Conservation (phyloP, 2,888 invertebrate species). For the Drosophila infuscata region DNA sequence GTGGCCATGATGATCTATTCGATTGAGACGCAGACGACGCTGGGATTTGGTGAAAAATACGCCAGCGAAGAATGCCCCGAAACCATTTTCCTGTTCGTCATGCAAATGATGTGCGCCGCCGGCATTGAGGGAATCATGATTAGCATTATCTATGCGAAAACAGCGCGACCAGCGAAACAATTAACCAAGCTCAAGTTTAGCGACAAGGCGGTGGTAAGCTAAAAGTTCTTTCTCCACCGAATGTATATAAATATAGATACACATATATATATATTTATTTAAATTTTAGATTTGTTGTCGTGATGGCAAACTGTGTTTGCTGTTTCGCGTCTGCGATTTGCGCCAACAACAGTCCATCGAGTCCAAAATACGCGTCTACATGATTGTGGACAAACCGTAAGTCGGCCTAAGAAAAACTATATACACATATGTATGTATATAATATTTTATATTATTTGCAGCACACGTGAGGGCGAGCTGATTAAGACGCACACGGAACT, state of each 20-base stretch:
- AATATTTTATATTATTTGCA: slow-evolving; percentile 29
- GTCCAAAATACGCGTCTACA: slow-evolving; percentile 89
- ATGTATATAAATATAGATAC: background rate
- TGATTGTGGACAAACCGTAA: slow-evolving; percentile 83
- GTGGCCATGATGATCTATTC: slow-evolving; percentile 92
- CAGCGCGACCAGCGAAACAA: slow-evolving; percentile 91
- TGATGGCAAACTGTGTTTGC: slow-evolving; percentile 91
- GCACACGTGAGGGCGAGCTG: slow-evolving; percentile 89
- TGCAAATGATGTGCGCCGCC: slow-evolving; percentile 91
- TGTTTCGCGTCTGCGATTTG: slow-evolving; percentile 93
- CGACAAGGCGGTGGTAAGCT: slow-evolving; percentile 88
- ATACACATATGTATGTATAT: background rate
- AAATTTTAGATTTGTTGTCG: slow-evolving; percentile 89
- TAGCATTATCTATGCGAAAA: slow-evolving; percentile 91
- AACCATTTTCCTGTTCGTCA: slow-evolving; percentile 89
- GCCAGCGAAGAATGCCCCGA: slow-evolving; percentile 94
- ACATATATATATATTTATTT: background rate
- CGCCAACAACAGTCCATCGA: slow-evolving; percentile 91
- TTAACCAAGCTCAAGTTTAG: slow-evolving; percentile 93
- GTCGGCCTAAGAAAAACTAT: slow-evolving; percentile 19
- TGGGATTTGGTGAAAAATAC: slow-evolving; percentile 93
- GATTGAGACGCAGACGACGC: slow-evolving; percentile 94
- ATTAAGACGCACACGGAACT: slow-evolving; percentile 91
- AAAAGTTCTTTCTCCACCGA: background rate
- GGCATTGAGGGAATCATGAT: slow-evolving; percentile 87